A percentile compares a stretch with the other conserved stretches of the same genome.
These are phyloP conservation scores for Typhlichthys eigenmanni DNA, from an alignment of 2,797 vertebrate genomes.

Conservation along the genomic window DNA sequence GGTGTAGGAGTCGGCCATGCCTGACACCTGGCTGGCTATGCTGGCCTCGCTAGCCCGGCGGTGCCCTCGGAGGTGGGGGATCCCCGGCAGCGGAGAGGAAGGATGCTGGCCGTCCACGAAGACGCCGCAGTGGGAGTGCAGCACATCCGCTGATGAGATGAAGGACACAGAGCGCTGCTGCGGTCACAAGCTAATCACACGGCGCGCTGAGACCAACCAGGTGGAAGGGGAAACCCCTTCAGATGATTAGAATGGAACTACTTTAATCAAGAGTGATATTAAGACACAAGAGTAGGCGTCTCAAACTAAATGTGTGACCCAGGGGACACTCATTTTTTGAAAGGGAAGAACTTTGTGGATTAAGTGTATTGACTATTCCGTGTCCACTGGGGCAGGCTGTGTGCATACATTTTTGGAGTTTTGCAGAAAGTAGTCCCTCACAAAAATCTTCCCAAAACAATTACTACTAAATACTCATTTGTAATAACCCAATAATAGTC, in stretches of 20 bases:
- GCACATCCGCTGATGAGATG: constrained; percentile 82
- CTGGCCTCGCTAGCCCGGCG: constrained; percentile 94
- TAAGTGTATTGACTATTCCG: too few species aligned
- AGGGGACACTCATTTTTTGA: too few species aligned
- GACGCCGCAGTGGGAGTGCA: constrained; percentile 83
- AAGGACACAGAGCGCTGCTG: constrained; percentile 15
- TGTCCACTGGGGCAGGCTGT: too few species aligned
- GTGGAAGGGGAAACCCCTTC: background rate
- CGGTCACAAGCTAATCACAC: background rate
- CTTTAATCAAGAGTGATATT: too few species aligned
- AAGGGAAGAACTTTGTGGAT: too few species aligned
- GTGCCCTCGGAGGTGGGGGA: constrained; percentile 81
- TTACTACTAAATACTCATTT: too few species aligned
- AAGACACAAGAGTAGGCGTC: too few species aligned
- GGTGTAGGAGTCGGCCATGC: constrained; percentile 91
- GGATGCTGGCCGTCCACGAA: constrained; percentile 82
- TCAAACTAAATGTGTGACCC: too few species aligned
- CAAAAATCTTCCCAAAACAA: too few species aligned
- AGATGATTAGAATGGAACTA: background rate
- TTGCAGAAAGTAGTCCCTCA: too few species aligned
- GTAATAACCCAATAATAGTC: too few species aligned
- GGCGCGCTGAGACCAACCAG: background rate
- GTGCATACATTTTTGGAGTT: too few species aligned
- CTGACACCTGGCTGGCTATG: constrained; percentile 95
- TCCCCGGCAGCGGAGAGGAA: constrained; percentile 78